Evolutionary conservation across 2,888 invertebrate species (phyloP).

Genomic region (Macaria notata): DNA sequence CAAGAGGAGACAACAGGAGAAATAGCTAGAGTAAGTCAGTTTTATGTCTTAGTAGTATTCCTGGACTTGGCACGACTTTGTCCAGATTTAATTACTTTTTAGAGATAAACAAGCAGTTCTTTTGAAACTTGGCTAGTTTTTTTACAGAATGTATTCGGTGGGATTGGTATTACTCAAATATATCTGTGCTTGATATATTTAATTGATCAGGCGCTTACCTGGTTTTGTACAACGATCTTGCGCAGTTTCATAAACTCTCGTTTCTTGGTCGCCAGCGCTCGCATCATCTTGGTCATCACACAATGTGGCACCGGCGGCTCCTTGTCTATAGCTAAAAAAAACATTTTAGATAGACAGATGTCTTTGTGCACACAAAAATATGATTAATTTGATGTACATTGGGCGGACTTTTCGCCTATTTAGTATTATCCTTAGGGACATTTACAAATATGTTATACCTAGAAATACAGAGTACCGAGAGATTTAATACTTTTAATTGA

Average conservation of each 20-base stretch:
- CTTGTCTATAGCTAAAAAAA: slow-evolving; percentile 47
- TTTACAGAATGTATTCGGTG: neutral
- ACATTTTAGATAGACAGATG: no score
- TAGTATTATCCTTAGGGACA: no score
- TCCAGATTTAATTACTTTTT: no score
- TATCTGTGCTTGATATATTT: neutral
- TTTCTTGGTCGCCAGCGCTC: slow-evolving; percentile 58
- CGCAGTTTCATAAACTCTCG: slow-evolving; percentile 64
- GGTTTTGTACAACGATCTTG: slow-evolving; percentile 55
- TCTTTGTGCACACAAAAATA: no score
- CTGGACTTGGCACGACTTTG: neutral
- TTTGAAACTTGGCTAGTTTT: no score
- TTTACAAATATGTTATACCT: no score
- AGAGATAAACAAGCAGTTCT: no score
- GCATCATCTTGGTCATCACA: slow-evolving; percentile 52
- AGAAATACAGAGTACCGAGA: no score
- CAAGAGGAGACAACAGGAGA: slow-evolving; percentile 1
- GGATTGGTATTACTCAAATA: neutral
- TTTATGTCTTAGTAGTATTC: neutral
- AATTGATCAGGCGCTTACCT: slow-evolving; percentile 42
- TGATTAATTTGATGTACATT: no score
- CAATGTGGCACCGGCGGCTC: slow-evolving; percentile 52
- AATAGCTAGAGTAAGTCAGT: neutral
- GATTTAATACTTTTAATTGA: no score
- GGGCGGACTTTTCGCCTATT: no score